phyloP scores from a whole-genome alignment of 2,888 invertebrate genomes.

The Venusia cambrica region DNA sequence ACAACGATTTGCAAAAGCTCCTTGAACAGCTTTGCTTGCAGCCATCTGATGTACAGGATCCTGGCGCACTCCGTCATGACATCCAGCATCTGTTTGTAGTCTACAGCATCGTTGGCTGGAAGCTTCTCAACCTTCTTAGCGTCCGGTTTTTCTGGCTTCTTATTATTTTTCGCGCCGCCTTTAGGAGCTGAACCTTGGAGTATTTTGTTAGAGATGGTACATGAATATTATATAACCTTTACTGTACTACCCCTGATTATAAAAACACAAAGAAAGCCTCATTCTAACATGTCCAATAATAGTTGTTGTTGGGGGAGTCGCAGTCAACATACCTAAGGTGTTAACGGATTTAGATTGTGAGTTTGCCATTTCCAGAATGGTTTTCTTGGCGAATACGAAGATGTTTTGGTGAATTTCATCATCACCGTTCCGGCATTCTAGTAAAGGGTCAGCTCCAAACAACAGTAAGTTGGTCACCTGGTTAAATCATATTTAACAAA shows the following conservation, averaged over 20 bases:
- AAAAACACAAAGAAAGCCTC: not conserved
- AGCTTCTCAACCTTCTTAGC: slow-evolving; percentile 42
- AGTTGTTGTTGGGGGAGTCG: no score
- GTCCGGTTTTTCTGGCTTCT: slow-evolving; percentile 37
- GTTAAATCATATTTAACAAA: slow-evolving; percentile 22
- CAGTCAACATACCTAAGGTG: not conserved
- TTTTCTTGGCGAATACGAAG: slow-evolving; percentile 48
- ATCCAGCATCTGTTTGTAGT: slow-evolving; percentile 52
- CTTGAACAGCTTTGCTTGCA: slow-evolving; percentile 56
- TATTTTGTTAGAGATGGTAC: no score
- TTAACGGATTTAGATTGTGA: slow-evolving; percentile 12
- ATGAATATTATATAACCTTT: no score
- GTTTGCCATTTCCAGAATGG: slow-evolving; percentile 28
- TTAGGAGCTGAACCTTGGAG: slow-evolving; percentile 29
- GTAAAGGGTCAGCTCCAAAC: slow-evolving; percentile 61
- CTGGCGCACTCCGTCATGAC: slow-evolving; percentile 58
- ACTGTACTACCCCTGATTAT: no score
- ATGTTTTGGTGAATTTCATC: slow-evolving; percentile 48
- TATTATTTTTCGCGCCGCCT: slow-evolving; percentile 30
- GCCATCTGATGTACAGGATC: slow-evolving; percentile 54
- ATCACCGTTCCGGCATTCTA: slow-evolving; percentile 48
- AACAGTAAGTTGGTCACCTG: slow-evolving; percentile 60
- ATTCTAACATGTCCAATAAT: no score
- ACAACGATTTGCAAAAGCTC: slow-evolving; percentile 48
- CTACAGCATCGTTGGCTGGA: slow-evolving; percentile 37